phyloP scores from a whole-genome alignment of 2,113 vertebrate genomes.

The Perognathus longimembris region DNA sequence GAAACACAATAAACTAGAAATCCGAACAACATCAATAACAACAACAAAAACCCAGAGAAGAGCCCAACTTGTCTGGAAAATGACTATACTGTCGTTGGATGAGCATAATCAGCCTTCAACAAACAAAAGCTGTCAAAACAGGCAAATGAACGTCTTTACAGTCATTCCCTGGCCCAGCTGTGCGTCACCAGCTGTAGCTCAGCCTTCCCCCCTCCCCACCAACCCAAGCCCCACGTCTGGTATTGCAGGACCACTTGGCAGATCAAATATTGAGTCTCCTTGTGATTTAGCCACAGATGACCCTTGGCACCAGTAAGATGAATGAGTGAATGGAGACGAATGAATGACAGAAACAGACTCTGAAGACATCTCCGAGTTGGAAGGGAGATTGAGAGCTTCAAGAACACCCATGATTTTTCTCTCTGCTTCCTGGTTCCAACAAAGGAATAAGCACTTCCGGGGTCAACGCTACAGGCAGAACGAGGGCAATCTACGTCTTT shows the following conservation, averaged over 20 bases:
- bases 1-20: neutral
- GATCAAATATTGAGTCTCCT: neutral
- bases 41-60: neutral
- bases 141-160: neutral
- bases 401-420: neutral
- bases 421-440: neutral
- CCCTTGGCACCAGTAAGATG: slow-evolving; percentile 17
- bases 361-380: neutral
- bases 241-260: neutral
- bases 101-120: neutral
- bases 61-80: neutral
- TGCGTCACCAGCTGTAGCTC: neutral
- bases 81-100: neutral
- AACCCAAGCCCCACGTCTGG: neutral
- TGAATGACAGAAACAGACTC: neutral
- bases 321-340: neutral
- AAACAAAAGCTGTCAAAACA: neutral
- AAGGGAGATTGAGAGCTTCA: neutral
- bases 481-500: neutral
- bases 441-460: neutral
- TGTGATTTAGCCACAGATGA: neutral
- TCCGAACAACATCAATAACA: neutral
- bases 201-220: neutral
- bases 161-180: neutral
- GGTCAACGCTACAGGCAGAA: neutral